A percentile compares a stretch with the other conserved stretches of the same genome.
These are phyloP conservation scores for Lophotriccus pileatus DNA, from an alignment of 2,797 vertebrate genomes.

Conservation along the genomic window DNA sequence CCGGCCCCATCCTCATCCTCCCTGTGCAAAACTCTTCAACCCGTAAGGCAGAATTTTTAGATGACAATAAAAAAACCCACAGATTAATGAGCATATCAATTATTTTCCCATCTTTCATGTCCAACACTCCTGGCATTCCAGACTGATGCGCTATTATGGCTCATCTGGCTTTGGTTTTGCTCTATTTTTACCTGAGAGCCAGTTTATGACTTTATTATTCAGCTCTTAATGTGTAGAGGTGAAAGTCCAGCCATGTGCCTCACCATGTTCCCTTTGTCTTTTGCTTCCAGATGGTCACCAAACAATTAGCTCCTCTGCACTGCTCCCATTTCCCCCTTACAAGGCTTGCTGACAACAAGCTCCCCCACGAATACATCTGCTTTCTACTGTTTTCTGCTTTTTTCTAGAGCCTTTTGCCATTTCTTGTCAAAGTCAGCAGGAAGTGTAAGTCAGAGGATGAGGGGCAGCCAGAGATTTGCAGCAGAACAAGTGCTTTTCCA, in stretches of 20 bases:
- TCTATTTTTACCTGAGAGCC: not conserved
- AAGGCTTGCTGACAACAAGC: not conserved
- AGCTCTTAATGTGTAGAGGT: not conserved
- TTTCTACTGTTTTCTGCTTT: not conserved
- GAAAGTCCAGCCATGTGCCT: not conserved
- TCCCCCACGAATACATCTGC: not conserved
- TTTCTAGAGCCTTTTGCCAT: not conserved
- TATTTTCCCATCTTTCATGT: not conserved
- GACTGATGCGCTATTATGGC: not conserved
- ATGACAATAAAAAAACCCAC: not conserved
- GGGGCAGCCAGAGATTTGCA: not conserved
- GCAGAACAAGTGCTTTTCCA: not conserved
- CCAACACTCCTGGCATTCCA: not conserved
- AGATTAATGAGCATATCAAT: not conserved
- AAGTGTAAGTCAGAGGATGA: not conserved
- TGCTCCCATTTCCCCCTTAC: not conserved
- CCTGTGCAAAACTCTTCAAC: not conserved
- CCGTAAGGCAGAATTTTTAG: not conserved
- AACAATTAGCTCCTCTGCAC: not conserved
- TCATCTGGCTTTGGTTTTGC: not conserved
- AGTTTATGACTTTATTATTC: not conserved
- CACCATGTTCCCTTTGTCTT: not conserved
- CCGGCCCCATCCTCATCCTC: not conserved
- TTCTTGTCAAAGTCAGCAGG: not conserved
- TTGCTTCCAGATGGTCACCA: not conserved